Evolutionary conservation across 2,888 invertebrate genomes (phyloP).

Genomic region (Heliconius aoede): DNA sequence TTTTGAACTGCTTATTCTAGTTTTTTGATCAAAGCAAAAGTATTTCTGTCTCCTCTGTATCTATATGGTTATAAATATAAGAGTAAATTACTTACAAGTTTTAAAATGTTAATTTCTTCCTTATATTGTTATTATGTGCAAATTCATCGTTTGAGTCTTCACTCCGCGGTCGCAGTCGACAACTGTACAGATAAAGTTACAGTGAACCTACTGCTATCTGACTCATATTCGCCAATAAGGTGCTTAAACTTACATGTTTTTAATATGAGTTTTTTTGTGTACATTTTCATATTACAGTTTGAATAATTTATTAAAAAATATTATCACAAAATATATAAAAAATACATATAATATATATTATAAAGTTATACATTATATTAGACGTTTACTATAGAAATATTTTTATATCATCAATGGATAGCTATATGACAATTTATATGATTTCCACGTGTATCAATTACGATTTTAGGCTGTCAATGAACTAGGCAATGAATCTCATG

Average conservation of each 20-base stretch:
- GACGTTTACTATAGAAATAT: not conserved
- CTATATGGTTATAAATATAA: no score
- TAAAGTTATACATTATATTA: no score
- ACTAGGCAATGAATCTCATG: not conserved
- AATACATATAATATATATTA: no score
- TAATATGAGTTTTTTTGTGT: not conserved
- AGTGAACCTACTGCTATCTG: conserved; percentile 47
- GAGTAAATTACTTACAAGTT: not conserved
- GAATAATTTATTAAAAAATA: no score
- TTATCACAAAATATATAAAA: no score
- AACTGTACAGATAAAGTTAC: conserved; percentile 44
- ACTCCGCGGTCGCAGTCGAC: not conserved
- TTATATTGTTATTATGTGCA: conserved; percentile 17
- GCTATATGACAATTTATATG: not conserved
- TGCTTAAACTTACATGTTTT: conserved; percentile 33
- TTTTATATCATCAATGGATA: not conserved
- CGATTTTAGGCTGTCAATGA: conserved; percentile 1
- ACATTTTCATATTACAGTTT: no score
- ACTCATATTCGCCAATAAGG: conserved; percentile 38
- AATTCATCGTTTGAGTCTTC: conserved; percentile 19
- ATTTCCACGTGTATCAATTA: not conserved
- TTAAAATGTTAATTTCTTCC: not conserved
- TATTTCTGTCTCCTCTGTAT: no score
- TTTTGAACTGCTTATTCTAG: no score
- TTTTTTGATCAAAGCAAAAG: no score